These are phyloP conservation scores for Apteryx owenii DNA, from an alignment of 2,113 vertebrate species.

Conservation along the genomic window DNA sequence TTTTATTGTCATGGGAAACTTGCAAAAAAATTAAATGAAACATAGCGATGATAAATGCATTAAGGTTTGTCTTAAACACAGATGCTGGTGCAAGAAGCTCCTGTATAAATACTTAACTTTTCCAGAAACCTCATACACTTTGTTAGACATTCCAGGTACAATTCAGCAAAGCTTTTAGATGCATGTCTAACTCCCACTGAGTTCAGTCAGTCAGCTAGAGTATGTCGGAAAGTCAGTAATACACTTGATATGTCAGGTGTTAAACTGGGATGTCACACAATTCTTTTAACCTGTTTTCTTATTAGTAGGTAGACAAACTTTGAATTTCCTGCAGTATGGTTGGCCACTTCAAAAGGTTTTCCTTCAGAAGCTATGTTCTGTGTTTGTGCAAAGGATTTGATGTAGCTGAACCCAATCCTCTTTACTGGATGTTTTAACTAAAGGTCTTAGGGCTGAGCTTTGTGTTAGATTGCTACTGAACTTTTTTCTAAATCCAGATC, in stretches of 20 bases:
- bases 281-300: not conserved
- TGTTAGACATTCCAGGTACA: not conserved
- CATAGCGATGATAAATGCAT: not conserved
- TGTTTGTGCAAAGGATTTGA: constrained; percentile 26
- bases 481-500: constrained; percentile 20
- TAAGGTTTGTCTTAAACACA: not conserved
- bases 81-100: not conserved
- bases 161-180: not conserved
- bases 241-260: not conserved
- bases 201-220: not conserved
- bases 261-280: not conserved
- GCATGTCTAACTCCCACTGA: not conserved
- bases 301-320: not conserved
- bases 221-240: fast-evolving
- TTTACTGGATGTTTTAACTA: not conserved
- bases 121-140: not conserved
- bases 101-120: not conserved
- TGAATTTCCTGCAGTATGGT: not conserved
- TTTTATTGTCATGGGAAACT: not conserved
- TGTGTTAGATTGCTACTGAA: constrained; percentile 11
- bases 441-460: constrained; percentile 5
- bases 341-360: not conserved
- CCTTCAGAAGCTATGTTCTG: not conserved
- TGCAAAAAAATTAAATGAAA: not conserved
- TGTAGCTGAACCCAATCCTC: constrained; percentile 13